Percentiles rank a stretch among this genome's conserved stretches.
Conservation (phyloP, 1,140 invertebrate genomes). For the Chlorops oryzae region DNA sequence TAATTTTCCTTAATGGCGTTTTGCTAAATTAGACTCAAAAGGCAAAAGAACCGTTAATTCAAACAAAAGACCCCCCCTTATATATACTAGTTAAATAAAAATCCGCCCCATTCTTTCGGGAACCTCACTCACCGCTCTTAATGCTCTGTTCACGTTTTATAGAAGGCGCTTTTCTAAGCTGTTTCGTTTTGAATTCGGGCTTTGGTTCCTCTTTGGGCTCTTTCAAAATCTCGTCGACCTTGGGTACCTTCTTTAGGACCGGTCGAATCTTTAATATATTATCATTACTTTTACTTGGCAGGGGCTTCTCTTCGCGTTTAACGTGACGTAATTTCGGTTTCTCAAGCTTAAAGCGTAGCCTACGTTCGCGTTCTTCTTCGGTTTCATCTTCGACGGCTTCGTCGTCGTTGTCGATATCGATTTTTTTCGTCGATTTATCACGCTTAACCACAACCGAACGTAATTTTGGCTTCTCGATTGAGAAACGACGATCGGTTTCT, state of each 20-base stretch:
- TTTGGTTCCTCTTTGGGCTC: conserved; percentile 45
- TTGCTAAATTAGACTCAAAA: too few species aligned
- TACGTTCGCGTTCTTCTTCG: conserved; percentile 38
- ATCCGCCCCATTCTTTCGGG: too few species aligned
- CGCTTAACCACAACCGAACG: conserved; percentile 40
- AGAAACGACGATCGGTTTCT: conserved; percentile 36
- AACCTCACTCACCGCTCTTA: conserved; percentile 44
- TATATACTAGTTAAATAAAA: too few species aligned
- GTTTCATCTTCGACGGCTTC: conserved; percentile 41
- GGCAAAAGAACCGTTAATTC: too few species aligned
- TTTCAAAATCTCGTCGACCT: conserved; percentile 43
- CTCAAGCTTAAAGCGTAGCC: conserved; percentile 39
- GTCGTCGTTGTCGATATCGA: conserved; percentile 38
- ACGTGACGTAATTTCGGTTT: conserved; percentile 43
- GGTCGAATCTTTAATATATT: conserved; percentile 40
- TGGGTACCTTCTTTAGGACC: conserved; percentile 41
- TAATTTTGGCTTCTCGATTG: conserved; percentile 43
- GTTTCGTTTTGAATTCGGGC: conserved; percentile 44
- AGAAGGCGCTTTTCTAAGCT: conserved; percentile 40
- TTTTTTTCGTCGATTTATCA: conserved; percentile 41
- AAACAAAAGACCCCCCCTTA: too few species aligned
- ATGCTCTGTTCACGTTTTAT: conserved; percentile 41
- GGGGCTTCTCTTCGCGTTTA: conserved; percentile 41
- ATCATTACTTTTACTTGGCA: conserved; percentile 42
- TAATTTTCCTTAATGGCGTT: too few species aligned